Evolutionary conservation across 2,888 invertebrate species (phyloP), one percentile per base, ranked within the genome.

Genomic region (Pediacus dermestoides): DNA sequence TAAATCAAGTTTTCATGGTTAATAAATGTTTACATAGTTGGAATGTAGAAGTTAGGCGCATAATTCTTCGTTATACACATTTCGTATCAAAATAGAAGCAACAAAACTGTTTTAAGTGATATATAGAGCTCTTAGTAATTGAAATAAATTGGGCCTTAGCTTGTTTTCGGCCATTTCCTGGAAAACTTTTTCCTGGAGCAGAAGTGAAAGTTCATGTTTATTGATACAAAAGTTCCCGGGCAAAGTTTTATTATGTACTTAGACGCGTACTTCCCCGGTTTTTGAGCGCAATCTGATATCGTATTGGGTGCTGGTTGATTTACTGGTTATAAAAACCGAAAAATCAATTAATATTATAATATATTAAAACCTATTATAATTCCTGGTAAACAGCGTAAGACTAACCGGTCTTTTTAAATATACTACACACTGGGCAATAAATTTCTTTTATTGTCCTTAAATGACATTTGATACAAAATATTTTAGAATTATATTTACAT

Each of bases 31-130:
- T 31, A 35, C 30, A 31, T 22, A 33, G 28, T 26, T 23, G 16
- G 31, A 18, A 33, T 34, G 33, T 21, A 27, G 16, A 21, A 28
- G 21, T 22, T 14, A 22, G 28, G 16, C 30, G 37, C 39, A 50
- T 50, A 50, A 46, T 37, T 50, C 50, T 50, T 50, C 46, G 48
- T 48, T 50, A 50, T 41, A 44, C 47, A 45, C 42, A 44, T 46
- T 44, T 39, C 37, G 50, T 40, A 46, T 44, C 48, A 48, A 46
- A 50, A 50, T 39, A 42, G 43, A 34, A 35, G 45, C 44, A 42
- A 37, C 44, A 36, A 46, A 50, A 50, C 46, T 39, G 50, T 50
- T 42, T 46, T 50, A 48, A 50, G 48, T 48, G 50, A 50, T 50
- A 48, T 50, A 50, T 50, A 46, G 50, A 42, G 46, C 44, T 28